Conservation (phyloP, 2,797 vertebrate species). For the Australoheros facetus region DNA sequence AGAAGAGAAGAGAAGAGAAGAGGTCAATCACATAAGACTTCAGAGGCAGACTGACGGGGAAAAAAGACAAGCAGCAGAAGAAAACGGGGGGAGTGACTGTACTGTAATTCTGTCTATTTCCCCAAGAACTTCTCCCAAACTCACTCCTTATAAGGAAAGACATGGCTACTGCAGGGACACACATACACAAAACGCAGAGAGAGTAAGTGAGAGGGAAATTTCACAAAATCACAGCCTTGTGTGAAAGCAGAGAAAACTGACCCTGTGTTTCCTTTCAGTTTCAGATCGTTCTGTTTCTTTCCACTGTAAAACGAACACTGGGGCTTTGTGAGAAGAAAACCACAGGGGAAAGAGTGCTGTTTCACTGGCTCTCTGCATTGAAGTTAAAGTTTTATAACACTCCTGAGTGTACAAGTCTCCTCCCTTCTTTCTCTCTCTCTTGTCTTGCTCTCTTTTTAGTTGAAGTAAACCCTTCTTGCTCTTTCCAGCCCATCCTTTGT, state of each 20-base stretch:
- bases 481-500: slow-evolving; percentile 1
- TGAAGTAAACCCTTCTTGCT: slow-evolving; percentile 12
- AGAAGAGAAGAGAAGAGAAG: neutral
- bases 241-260: slow-evolving; percentile 35
- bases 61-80: slow-evolving; percentile 18
- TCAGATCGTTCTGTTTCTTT: slow-evolving; percentile 30
- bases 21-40: neutral
- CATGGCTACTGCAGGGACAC: slow-evolving; percentile 43
- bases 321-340: slow-evolving; percentile 19
- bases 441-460: neutral
- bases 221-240: slow-evolving; percentile 57
- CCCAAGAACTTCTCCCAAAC: slow-evolving; percentile 64
- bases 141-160: slow-evolving; percentile 74
- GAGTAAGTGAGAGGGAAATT: slow-evolving; percentile 39
- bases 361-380: slow-evolving; percentile 5
- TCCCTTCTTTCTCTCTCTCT: neutral
- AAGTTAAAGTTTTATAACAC: slow-evolving; percentile 62
- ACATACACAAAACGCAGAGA: slow-evolving; percentile 6
- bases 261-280: slow-evolving; percentile 43
- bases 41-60: neutral
- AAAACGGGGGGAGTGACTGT: slow-evolving; percentile 51
- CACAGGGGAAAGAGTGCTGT: neutral
- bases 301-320: slow-evolving; percentile 33
- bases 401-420: slow-evolving; percentile 10
- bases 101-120: slow-evolving; percentile 76